Base-by-base conservation (phyloP, 2,797 vertebrate species). In the Potorous gilbertii region DNA sequence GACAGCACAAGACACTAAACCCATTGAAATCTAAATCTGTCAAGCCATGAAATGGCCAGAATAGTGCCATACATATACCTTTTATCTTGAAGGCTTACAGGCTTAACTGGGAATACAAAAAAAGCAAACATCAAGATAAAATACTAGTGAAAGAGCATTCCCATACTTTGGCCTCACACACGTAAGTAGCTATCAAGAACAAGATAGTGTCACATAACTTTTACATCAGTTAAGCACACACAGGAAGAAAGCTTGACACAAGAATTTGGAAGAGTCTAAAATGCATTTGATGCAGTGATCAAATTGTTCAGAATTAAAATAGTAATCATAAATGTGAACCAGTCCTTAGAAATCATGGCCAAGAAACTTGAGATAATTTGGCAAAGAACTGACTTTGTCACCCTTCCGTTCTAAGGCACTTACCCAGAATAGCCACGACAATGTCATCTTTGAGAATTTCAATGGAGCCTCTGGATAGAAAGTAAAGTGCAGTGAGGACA, bases 381-480 rank as follows among this genome's bases (percentile, higher is more conserved):
- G 24, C 27, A 94, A 54, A 74, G 56, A 56, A 12, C 28, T 93
- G 54, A 90, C 57, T 59, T 28, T 91, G n/a, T 92, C 90, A 92
- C 34, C 24, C 55, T 46, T 54, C 27, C 13, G 0, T 92, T 95
- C n/a, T 89, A n/a, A 93, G 95, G 59, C 92, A 98, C 99, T 99
- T 99, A 99, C 99, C 99, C 55, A 99, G 98, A 98, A 99, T 99
- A 92, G 99, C 99, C 89, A 99, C 99, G 96, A 99, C 99, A 96
- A 99, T 99, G 98, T 99, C 99, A 93, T 99, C 99, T 98, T 99
- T 99, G 91, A 99, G 99, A 97, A 99, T 99, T 99, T 99, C 99
- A 87, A 99, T 99, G 90, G 99, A 99, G 46, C 99, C 99, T 74
- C 99, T 99, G 90, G 99, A 99, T 95, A 99, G 98, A 98, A 99